Base-by-base conservation (phyloP, 2,113 vertebrate genomes). In the Ageneiosus marmoratus region DNA sequence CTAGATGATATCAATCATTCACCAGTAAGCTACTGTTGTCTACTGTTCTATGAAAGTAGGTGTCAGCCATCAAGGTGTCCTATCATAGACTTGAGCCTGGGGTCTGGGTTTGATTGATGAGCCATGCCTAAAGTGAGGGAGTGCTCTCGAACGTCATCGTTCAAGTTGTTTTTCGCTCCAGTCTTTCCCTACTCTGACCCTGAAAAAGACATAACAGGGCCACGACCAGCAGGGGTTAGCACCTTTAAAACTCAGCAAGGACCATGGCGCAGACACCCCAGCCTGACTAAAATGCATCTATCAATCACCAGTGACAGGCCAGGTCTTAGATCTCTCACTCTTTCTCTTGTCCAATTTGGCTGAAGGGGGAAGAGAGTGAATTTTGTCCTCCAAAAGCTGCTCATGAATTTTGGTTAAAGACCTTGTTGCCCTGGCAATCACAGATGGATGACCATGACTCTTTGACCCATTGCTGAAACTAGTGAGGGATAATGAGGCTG, bases 401-500 rank as follows among this genome's bases (percentile, higher is more conserved):
- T 62, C 9, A 0, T 56, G 86, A 88, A 79, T 88, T 86, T 75
- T 24, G 11, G 50, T 37, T 82, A 86, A 13, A 44, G 84, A 84
- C 85, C 86, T 84, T 77, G 88, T 89, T 90, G 90, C 90, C 88
- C 86, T 89, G 88, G 91, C 78, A 55, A 86, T 87, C 86, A 81
- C 84, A 80, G 79, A 87, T 85, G 88, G 81, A 86, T 88, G 89
- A 87, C 91, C 89, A 82, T 81, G 86, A 62, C 84, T 87, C 84
- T 86, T 87, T 91, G 90, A 92, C 92, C 91, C 88, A 55, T 62
- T 60, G 86, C 87, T 88, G 87, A 87, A 87, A 86, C 86, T 91
- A 87, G 84, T 86, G 89, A 91, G 89, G 85, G 89, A 92, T 93
- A 93, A 93, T 92, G 90, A 93, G 91, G 90, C 86, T 91, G 89